Base-by-base conservation (phyloP, 2,888 invertebrate genomes). In the Syritta pipiens region DNA sequence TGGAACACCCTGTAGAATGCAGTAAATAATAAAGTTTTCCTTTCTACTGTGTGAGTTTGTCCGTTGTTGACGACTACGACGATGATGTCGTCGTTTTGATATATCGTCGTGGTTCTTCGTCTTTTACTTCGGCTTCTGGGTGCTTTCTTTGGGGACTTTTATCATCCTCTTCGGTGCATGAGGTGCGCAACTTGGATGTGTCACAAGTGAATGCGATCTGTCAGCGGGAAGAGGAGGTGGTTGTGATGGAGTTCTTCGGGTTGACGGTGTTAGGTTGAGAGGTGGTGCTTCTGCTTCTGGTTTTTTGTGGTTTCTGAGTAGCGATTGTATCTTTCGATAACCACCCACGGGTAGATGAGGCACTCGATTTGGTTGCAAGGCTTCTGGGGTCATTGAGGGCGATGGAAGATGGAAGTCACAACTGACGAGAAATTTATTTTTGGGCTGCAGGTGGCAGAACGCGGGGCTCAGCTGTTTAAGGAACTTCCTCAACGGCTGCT, bases 11-110 rank as follows among this genome's bases (percentile, higher is more conserved):
- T 77, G 42, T 46, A 67, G 65, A 67, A 67, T 72, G 79, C 79
- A 79, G 79, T 74, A 68, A 79, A 79, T 79, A 79, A 79, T 72
- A 74, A 69, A 79, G 72, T 79, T 79, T 72, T 79, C 62, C 49
- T 57, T 68, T 57, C 46, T 40, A 19, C 20, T 32, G n/a, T 28
- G 35, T 9, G 12, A 17, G 37, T 37, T 37, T 44, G 35, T 60
- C 20, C 32, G 17, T 48, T 14, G n/a, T n/a, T n/a, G n/a, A n/a
- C n/a, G n/a, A n/a, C n/a, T n/a, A n/a, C n/a, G n/a, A n/a, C n/a
- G n/a, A n/a, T n/a, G n/a, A n/a, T n/a, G n/a, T n/a, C 12, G 62
- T 37, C 44, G 30, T 24, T 17, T 26, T 59, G 65, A 76, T 63
- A 69, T 63, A 76, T 69, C 44, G 62, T 62, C 30, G 42, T 75